phyloP scores from a whole-genome alignment of 2,888 invertebrate species.

The Volucella inflata region DNA sequence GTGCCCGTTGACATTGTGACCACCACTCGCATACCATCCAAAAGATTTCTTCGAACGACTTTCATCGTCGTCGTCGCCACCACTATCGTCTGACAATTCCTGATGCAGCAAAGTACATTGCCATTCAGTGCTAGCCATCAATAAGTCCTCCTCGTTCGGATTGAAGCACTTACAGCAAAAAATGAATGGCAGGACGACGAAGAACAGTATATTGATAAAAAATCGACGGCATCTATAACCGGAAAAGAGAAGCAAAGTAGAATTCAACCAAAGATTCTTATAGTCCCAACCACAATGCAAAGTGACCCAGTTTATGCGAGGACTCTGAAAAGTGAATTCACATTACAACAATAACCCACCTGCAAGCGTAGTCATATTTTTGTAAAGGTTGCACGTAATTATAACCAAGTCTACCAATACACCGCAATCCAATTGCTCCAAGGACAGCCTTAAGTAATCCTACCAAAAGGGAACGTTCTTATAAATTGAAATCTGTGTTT shows the following conservation, averaged over 20 bases:
- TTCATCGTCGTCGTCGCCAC: conserved; percentile 19
- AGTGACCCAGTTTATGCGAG: conserved; percentile 42
- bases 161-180: conserved; percentile 79
- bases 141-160: conserved; percentile 78
- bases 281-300: conserved; percentile 37
- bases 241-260: conserved; percentile 7
- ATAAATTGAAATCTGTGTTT: conserved; percentile 38
- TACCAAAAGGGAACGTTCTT: conserved; percentile 62
- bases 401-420: conserved; percentile 77
- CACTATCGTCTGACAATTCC: conserved; percentile 47
- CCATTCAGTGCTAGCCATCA: conserved; percentile 78
- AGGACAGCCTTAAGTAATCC: conserved; percentile 79
- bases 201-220: conserved; percentile 78
- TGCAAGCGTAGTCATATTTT: conserved; percentile 76
- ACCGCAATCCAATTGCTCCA: conserved; percentile 74
- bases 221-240: conserved; percentile 76
- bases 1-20: conserved; percentile 21
- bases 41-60: conserved; percentile 32
- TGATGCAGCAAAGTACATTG: conserved; percentile 75
- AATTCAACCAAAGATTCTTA: conserved; percentile 37
- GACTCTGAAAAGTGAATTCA: neutral
- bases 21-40: conserved; percentile 2
- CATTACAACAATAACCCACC: conserved; percentile 67
- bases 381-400: conserved; percentile 78
- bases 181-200: conserved; percentile 77